phyloP scores from a whole-genome alignment of 2,888 invertebrate species.

The Epirrhoe tristata region DNA sequence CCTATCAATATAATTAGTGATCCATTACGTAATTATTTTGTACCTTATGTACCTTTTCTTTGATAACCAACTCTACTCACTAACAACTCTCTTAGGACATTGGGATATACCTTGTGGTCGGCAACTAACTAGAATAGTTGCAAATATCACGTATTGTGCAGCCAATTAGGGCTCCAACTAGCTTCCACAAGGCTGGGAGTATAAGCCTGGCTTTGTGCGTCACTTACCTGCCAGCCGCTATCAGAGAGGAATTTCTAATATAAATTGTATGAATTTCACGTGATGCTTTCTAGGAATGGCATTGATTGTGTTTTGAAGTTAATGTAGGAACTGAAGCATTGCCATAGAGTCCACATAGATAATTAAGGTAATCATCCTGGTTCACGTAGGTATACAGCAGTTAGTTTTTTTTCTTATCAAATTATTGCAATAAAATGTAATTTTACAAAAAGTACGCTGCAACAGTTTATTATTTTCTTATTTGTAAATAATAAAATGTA shows the following conservation, averaged over 20 bases:
- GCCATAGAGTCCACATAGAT: background rate
- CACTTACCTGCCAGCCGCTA: conserved; percentile 57
- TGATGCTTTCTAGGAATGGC: conserved; percentile 26
- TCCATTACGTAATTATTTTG: background rate
- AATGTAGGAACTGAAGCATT: background rate
- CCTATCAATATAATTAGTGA: too few relatives aligned
- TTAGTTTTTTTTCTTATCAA: too few relatives aligned
- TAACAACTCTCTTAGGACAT: too few relatives aligned
- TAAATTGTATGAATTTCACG: conserved; percentile 37
- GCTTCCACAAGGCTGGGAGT: conserved; percentile 35
- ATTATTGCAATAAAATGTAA: too few relatives aligned
- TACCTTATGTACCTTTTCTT: too few relatives aligned
- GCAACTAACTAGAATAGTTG: conserved; percentile 22
- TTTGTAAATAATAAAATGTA: too few relatives aligned
- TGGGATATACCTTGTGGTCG: background rate
- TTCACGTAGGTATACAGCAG: too few relatives aligned
- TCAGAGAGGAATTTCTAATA: conserved; percentile 44
- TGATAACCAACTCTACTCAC: too few relatives aligned
- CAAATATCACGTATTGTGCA: conserved; percentile 47
- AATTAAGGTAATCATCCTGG: too few relatives aligned
- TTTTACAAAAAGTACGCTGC: too few relatives aligned
- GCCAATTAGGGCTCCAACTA: conserved; percentile 51
- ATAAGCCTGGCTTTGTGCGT: conserved; percentile 57
- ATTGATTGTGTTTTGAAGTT: conserved; percentile 22
- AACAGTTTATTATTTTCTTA: too few relatives aligned